These are phyloP conservation scores for Hermetia illucens DNA, from an alignment of 1,140 invertebrate species.

Conservation along the genomic window DNA sequence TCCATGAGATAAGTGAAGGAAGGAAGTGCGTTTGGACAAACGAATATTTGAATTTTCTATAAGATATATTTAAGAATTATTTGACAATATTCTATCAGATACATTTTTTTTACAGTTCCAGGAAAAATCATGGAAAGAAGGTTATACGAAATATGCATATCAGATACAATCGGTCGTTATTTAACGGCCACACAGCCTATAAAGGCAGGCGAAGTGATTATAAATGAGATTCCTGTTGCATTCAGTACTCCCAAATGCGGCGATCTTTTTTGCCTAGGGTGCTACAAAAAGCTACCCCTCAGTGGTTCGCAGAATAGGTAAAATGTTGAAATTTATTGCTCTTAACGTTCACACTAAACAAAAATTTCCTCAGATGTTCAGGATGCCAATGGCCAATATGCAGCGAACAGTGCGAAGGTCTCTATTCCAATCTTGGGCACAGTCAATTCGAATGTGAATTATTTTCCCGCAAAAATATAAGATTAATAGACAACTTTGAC, in stretches of 20 bases:
- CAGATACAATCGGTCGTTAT: conserved; percentile 37
- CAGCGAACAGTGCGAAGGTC: conserved; percentile 33
- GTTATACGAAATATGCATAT: conserved; percentile 32
- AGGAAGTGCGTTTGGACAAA: too few relatives aligned
- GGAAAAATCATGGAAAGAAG: too few relatives aligned
- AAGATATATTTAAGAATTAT: too few relatives aligned
- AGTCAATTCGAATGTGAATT: conserved; percentile 37
- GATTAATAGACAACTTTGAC: conserved; percentile 25
- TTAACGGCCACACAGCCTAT: conserved; percentile 42
- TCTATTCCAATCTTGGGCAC: conserved; percentile 35
- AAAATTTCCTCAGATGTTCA: conserved; percentile 34
- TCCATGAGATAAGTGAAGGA: too few relatives aligned
- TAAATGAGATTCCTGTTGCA: conserved; percentile 41
- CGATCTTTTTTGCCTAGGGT: conserved; percentile 46
- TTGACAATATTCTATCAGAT: too few relatives aligned
- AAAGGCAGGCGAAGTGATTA: conserved; percentile 40
- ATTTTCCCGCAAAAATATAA: conserved; percentile 26
- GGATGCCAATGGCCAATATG: conserved; percentile 46
- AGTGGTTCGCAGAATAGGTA: conserved; percentile 2
- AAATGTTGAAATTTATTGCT: conserved; percentile 18
- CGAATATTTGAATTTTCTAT: too few relatives aligned
- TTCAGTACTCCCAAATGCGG: conserved; percentile 48
- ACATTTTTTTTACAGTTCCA: too few relatives aligned
- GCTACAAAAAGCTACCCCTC: conserved; percentile 35
- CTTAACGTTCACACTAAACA: conserved; percentile 1